Percentiles rank a stretch among this genome's conserved stretches.
Conservation (phyloP, 2,797 vertebrate genomes). For the Malurus splendens region DNA sequence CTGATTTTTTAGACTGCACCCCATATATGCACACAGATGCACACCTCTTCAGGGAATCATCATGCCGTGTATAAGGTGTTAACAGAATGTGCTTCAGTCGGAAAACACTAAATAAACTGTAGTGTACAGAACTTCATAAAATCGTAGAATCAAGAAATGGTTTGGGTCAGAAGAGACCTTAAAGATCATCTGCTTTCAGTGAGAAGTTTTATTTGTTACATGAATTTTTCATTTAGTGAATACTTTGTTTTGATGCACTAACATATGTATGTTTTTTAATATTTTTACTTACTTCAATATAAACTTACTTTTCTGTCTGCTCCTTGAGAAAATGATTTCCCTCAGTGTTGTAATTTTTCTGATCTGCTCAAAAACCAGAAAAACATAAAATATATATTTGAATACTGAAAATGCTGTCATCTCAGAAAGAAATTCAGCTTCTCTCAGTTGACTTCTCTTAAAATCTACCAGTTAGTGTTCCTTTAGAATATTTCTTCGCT, state of each 20-base stretch:
- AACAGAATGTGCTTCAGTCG: neutral
- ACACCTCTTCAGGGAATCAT: neutral
- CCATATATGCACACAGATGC: accelerated
- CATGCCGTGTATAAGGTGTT: neutral
- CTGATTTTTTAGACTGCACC: neutral
- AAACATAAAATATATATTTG: neutral
- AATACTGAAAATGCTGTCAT: neutral
- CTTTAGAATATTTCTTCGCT: neutral
- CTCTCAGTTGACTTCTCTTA: neutral
- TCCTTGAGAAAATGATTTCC: neutral
- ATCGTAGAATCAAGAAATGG: neutral
- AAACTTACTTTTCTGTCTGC: neutral
- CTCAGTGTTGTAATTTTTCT: neutral
- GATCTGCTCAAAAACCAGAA: neutral
- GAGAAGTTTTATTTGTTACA: neutral
- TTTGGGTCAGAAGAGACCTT: neutral
- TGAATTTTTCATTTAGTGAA: neutral
- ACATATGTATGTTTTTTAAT: neutral
- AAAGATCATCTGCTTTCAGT: neutral
- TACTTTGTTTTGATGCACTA: neutral
- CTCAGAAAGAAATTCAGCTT: neutral
- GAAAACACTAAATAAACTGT: neutral
- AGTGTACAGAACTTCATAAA: neutral
- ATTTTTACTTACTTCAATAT: neutral
- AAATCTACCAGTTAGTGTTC: neutral